A percentile compares a stretch with the other conserved stretches of the same genome.
phyloP scores from a whole-genome alignment of 2,113 vertebrate genomes.

The Lagopus muta region DNA sequence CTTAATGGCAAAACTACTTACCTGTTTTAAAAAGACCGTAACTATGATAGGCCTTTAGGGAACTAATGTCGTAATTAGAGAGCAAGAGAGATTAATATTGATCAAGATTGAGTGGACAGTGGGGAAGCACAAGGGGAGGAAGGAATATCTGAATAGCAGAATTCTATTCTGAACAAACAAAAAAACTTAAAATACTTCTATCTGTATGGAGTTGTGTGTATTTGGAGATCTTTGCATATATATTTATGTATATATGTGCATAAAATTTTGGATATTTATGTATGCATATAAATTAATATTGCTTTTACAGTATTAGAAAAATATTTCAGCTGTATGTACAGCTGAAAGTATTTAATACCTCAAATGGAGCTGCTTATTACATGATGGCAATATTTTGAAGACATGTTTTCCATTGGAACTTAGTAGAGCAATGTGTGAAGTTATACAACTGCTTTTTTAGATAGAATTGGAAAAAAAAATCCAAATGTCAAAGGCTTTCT shows the following conservation, averaged over 20 bases:
- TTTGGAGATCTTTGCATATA: background rate
- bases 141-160: background rate
- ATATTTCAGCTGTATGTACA: background rate
- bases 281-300: background rate
- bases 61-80: background rate
- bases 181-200: background rate
- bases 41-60: constrained; percentile 1
- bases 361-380: background rate
- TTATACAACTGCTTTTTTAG: background rate
- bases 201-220: background rate
- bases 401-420: background rate
- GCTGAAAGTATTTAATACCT: background rate
- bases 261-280: no score
- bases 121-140: background rate
- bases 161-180: background rate
- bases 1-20: background rate
- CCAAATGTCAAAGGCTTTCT: background rate
- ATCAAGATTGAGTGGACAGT: background rate
- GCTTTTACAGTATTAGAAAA: background rate
- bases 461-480: background rate
- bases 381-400: background rate
- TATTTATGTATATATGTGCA: background rate
- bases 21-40: constrained; percentile 30
- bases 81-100: background rate
- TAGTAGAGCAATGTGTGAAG: background rate